Evolutionary conservation across 2,888 invertebrate genomes (phyloP), one percentile per base, ranked within the genome.

Genomic region (Lasioglossum leucozonium): DNA sequence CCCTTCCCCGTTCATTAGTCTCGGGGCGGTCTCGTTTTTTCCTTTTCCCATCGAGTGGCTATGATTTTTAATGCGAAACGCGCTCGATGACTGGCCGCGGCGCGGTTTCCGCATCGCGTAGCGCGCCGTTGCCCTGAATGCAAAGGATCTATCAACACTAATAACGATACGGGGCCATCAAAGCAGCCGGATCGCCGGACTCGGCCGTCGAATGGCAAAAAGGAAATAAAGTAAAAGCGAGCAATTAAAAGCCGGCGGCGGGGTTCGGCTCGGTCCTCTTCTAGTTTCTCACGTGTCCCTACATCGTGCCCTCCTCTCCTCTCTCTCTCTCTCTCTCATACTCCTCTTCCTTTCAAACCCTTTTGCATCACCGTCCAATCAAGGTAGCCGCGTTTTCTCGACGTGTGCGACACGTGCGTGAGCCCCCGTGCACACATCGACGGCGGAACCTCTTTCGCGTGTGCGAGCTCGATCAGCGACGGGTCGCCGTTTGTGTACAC

Each of bases 211-310:
- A 81, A 80, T 84, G 75, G 85, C 87, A 86, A 90, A 90, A 67
- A 88, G 85, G 79, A 89, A 88, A 88, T 86, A 88, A 86, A 91
- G 90, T 91, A 85, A 91, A 91, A 90, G 91, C 84, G 90, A 91
- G 86, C 90, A 91, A 90, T 90, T 90, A 90, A 90, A 91, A 91
- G 86, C 77, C 85, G 80, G 87, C 90, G 82, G 88, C 82, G 88
- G n/a, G n/a, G n/a, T n/a, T n/a, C n/a, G n/a, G 82, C 13, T 72
- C 75, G 26, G 30, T 80, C 83, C 79, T 58, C 73, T 80, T 62
- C 72, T 77, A 71, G 42, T 42, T 71, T 42, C 42, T 65, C 65
- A 34, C 67, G 67, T 67, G 37, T 34, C 67, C 67, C 37, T 37
- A 22, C 67, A 13, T 22, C 37, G 67, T 8, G 22, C 16, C 37